These are phyloP conservation scores for Gavia stellata DNA, from an alignment of 2,113 vertebrate genomes.

Conservation along the genomic window DNA sequence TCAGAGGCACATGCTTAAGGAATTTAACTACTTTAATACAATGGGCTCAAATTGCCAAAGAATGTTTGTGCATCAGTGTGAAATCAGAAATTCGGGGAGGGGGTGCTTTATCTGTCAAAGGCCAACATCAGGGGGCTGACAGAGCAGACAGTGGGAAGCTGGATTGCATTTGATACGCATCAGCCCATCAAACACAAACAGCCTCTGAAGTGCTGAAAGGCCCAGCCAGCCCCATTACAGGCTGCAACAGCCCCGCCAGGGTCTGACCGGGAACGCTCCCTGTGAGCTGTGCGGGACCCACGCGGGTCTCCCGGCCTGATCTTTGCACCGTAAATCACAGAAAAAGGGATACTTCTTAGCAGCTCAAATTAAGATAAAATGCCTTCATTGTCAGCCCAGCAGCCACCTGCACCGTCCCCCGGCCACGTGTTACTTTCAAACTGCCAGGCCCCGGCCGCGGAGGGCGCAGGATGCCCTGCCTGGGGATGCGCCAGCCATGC, in stretches of 20 bases:
- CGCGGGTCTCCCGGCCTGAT: background rate
- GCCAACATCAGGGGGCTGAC: constrained; percentile 58
- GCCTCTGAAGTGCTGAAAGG: constrained; percentile 53
- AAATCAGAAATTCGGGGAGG: constrained; percentile 63
- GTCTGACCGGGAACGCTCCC: constrained; percentile 56
- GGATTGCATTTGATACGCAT: constrained; percentile 70
- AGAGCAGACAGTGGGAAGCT: constrained; percentile 68
- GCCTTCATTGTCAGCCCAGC: constrained; percentile 75
- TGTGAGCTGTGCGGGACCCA: background rate
- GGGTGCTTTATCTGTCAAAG: constrained; percentile 65
- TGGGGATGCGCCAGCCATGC: accelerated
- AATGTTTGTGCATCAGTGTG: constrained; percentile 61
- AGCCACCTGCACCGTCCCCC: constrained; percentile 69
- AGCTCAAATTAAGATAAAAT: constrained; percentile 85
- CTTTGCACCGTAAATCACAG: constrained; percentile 74
- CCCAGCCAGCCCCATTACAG: background rate
- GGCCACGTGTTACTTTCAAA: constrained; percentile 58
- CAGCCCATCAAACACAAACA: constrained; percentile 68
- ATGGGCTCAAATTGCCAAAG: constrained; percentile 66
- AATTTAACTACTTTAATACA: constrained; percentile 63
- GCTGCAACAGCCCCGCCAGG: background rate
- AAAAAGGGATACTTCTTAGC: constrained; percentile 78
- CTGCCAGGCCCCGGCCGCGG: constrained; percentile 35
- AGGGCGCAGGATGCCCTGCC: background rate
- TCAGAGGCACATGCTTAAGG: constrained; percentile 47